phyloP scores from a whole-genome alignment of 2,113 vertebrate species.

The Stegostoma tigrinum region DNA sequence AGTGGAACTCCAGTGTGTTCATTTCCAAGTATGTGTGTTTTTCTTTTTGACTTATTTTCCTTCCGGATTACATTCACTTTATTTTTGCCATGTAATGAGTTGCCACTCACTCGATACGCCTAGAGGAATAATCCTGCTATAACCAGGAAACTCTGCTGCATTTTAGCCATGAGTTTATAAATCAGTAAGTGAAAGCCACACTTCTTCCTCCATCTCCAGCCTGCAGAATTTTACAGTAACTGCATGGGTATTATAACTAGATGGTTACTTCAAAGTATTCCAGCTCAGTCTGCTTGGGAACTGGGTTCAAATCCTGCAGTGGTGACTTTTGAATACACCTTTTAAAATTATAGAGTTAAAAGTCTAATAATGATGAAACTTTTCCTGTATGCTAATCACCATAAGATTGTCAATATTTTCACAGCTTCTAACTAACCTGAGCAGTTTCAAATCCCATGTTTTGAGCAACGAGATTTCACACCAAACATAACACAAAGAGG shows the following conservation, averaged over 20 bases:
- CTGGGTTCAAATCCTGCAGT: no score
- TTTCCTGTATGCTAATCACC: no score
- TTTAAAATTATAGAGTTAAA: no score
- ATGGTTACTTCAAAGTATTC: no score
- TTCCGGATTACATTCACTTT: no score
- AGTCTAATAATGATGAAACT: no score
- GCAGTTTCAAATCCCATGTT: background rate
- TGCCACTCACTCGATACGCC: background rate
- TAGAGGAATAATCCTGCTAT: background rate
- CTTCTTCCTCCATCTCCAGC: background rate
- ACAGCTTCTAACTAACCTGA: background rate
- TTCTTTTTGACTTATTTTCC: no score
- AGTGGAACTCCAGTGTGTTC: no score
- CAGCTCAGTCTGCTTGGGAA: no score
- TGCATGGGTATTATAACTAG: no score
- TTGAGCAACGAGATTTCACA: background rate
- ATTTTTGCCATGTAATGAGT: background rate
- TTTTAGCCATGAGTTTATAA: background rate
- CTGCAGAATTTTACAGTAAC: background rate
- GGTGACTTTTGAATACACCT: no score
- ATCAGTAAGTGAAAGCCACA: background rate
- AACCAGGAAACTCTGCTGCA: background rate
- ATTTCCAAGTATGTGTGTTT: no score
- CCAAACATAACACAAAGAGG: background rate
- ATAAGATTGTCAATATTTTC: background rate